Base-by-base conservation (phyloP, 1,140 invertebrate species). In the Melipona quadrifasciata region DNA sequence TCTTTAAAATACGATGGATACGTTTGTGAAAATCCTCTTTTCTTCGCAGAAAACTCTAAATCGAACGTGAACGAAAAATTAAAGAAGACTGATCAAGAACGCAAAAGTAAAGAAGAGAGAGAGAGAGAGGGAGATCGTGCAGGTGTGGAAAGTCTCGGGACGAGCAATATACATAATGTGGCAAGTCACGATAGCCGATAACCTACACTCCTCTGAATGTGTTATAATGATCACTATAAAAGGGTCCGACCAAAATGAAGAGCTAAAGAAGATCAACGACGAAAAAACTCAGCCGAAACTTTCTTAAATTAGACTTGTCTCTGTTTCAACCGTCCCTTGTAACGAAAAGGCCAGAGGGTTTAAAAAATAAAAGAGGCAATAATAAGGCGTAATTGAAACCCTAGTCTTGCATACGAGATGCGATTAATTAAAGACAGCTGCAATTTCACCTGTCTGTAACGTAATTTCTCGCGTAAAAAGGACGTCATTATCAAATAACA, bases 161-260 rank as follows among this genome's bases (percentile, higher is more conserved):
- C 53, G 76, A 86, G 51, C 58, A 19, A 67, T 61, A 61, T 61
- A n/a, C 47, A 80, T 89, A 86, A 80, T 82, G 80, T 57, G 87
- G 79, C 84, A 47, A 89, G 87, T 89, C 88, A 89, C 80, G 88
- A 87, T 84, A 89, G 80, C 80, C 88, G 80, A 89, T 89, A 88
- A 85, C 55, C 73, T 81, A 75, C 86, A 83, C 84, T 82, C 72
- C 78, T 39, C 65, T 57, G 65, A 78, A 86, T 84, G 80, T 68
- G 82, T 68, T 86, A 82, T 85, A 88, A 85, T 79, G 86, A 34
- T 70, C 83, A 14, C 86, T 74, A 79, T 82, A 79, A 84, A 79
- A 79, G 82, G 82, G 14, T 12, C 17, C 57, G 2, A 51, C 39
- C 82, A 31, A 31, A 67, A 58, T 24, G 58, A 34, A 57, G 16